Base-by-base conservation (phyloP, 2,888 invertebrate genomes). In the Venusia cambrica region DNA sequence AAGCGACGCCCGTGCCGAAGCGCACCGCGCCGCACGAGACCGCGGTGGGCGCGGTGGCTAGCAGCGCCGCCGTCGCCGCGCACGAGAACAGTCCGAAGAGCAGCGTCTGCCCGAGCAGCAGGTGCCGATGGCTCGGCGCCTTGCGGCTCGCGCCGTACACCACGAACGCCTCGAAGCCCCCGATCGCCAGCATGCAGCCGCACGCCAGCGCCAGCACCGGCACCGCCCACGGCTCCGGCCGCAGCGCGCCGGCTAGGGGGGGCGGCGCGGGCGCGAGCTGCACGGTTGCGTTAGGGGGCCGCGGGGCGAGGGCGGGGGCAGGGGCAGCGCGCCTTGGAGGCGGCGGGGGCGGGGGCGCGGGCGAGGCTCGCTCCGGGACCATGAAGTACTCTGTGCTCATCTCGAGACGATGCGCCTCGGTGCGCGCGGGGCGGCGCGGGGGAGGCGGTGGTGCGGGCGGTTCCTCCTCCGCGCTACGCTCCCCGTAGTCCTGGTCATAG, bases 101-200 rank as follows among this genome's bases (percentile, higher is more conserved):
- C 41, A 97, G 88, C 80, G 95, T 94, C 77, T 96, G 96, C 10
- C 96, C 96, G 26, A 97, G 88, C 63, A 97, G 94, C 36, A 96
- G 88, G 70, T 97, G 96, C 16, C 96, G 90, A 47, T 95, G 91
- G 58, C 93, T 94, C 7, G 95, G 95, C 6, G 94, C 94, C 19
- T 94, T 93, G 30, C 93, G 90, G 73, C 94, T 93, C 29, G 97
- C 84, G 16, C 85, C 85, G 85, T 95, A 94, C 61, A 97, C 88
- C 30, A 97, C 95, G 72, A 96, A 97, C 40, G 93, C 91, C 81
- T 97, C 97, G 70, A 97, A 97, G 21, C 93, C 92, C 33, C 93
- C 91, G 71, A 97, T 95, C 56, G 94, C 90, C 8, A 94, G 83
- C 92, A 97, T 94, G 48, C 95, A 93, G 13, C 95, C 89, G 16